A percentile compares a stretch with the other conserved stretches of the same genome.
phyloP scores from a whole-genome alignment of 2,797 vertebrate genomes.

The Gouania willdenowi region DNA sequence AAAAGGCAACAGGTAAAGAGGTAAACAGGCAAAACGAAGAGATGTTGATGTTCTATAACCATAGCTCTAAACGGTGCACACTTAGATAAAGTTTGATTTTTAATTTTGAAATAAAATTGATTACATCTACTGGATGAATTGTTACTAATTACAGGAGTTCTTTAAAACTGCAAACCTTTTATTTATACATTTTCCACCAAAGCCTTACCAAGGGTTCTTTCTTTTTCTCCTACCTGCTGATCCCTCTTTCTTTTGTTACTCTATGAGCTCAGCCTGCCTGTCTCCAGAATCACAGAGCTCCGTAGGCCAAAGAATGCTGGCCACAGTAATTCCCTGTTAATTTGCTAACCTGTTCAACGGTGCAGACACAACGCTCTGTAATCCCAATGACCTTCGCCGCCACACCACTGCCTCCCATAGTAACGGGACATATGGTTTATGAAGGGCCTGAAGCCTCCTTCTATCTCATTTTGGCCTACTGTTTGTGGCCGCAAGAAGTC shows the following conservation, averaged over 20 bases:
- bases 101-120: too few species aligned
- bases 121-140: background rate
- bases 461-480: conserved; percentile 23
- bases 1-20: too few species aligned
- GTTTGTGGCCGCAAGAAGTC: too few species aligned
- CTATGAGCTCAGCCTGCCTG: conserved; percentile 31
- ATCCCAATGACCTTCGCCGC: conserved; percentile 56
- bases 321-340: conserved; percentile 76
- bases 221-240: conserved; percentile 13
- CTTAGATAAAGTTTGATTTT: too few species aligned
- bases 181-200: conserved; percentile 1
- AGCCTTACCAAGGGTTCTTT: conserved; percentile 4
- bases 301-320: conserved; percentile 64
- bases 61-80: too few species aligned
- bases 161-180: background rate
- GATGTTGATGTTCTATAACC: too few species aligned
- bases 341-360: conserved; percentile 74
- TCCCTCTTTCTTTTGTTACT: conserved; percentile 26
- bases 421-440: conserved; percentile 26
- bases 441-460: conserved; percentile 13
- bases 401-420: conserved; percentile 29
- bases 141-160: background rate
- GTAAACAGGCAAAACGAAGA: too few species aligned
- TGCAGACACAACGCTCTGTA: conserved; percentile 64
- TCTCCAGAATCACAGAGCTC: conserved; percentile 61